Evolutionary conservation across 2,113 vertebrate genomes (phyloP), one percentile per base, ranked within the genome.

Genomic region (Columba janthina): DNA sequence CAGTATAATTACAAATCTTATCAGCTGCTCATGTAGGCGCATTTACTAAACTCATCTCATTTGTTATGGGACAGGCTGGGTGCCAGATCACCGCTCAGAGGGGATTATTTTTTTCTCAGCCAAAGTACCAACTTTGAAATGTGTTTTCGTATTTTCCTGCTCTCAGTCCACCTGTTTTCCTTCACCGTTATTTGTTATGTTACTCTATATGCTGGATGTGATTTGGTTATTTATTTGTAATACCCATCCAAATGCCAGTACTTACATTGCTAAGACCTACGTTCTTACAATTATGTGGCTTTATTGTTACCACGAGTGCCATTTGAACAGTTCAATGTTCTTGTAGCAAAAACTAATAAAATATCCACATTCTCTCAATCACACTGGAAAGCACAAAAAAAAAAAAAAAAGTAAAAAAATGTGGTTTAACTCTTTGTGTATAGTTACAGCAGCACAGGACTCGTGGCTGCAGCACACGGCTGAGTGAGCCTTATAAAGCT

Each of bases 381-480:
- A 57, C 34, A 24, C 20, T 28, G 5, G 20, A 57, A 89, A 72
- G 28, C 4, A 7, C 25, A 38, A 38, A 38, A 38, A 38, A 38
- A 12, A 38, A 38, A 38, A 38, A 38, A 38, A 12, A 12, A 28
- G 36, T 83, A 38, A 38, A 38, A 44, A 21, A 3, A 10, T 60
- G 19, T 51, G 28, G 31, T 65, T 71, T 44, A 44, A 50, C 19
- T 61, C 20, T 83, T 53, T 34, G 9, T 2, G 2, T 51, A 18
- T 44, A 34, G 9, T 48, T 60, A 40, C 9, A 44, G 34, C 8
- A 44, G 20, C 4, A 8, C 31, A 73, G 32, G 48, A 72, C 32
- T 57, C 0, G 0, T 10, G 72, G 21, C 7, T 58, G 26, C 10
- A 58, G 24, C 0, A 0, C 0, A 2, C 24, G 15, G 31, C 24